Evolutionary conservation across 2,113 vertebrate genomes (phyloP).

Genomic region (Axis porcinus): DNA sequence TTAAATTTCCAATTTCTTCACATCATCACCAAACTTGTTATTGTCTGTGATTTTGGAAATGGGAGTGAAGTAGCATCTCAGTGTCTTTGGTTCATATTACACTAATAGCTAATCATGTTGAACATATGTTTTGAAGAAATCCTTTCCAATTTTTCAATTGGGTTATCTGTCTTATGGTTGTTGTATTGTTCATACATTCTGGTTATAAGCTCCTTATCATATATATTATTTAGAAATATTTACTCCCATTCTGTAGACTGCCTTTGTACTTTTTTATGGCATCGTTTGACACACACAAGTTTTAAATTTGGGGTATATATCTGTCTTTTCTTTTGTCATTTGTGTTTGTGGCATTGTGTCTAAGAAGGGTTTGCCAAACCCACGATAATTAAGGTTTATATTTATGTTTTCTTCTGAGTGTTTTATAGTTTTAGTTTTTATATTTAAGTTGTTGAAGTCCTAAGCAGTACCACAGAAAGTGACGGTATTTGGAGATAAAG

Average conservation of each 20-base stretch:
- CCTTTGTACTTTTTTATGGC: not conserved
- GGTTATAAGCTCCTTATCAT: not conserved
- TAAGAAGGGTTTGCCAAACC: not conserved
- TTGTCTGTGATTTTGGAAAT: not conserved
- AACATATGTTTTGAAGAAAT: not conserved
- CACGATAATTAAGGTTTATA: not conserved
- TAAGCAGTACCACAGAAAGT: not conserved
- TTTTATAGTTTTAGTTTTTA: not conserved
- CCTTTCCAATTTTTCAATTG: not conserved
- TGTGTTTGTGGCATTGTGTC: not conserved
- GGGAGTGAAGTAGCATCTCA: not conserved
- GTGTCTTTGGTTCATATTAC: not conserved
- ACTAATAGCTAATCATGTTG: not conserved
- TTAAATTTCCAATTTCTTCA: not conserved
- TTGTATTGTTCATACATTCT: not conserved
- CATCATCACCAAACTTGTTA: not conserved
- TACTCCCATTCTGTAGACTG: not conserved
- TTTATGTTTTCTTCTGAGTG: not conserved
- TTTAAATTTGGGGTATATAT: not conserved
- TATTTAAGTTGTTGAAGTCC: not conserved
- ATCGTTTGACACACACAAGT: not conserved
- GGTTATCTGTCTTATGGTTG: not conserved
- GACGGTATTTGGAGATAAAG: not conserved
- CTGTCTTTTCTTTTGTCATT: not conserved
- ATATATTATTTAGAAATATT: not conserved